Percentiles rank a stretch among this genome's conserved stretches.
phyloP scores from a whole-genome alignment of 1,140 invertebrate genomes.

The Hormaphis cornu region DNA sequence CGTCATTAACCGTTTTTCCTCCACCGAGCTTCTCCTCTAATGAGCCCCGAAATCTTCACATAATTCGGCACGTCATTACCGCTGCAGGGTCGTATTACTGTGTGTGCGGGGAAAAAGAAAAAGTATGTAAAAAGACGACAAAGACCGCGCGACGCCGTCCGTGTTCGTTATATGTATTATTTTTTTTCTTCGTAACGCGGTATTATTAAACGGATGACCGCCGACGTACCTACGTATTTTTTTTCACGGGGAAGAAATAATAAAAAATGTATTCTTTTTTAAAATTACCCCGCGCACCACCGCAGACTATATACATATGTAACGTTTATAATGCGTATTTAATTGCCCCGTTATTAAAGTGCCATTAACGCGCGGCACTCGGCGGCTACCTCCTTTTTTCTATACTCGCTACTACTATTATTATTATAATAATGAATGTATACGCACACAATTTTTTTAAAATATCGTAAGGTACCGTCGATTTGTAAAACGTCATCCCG shows the following conservation, averaged over 20 bases:
- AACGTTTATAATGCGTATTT: conserved; percentile 21
- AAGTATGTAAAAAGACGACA: background rate
- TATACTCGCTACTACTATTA: background rate
- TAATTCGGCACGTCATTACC: conserved; percentile 26
- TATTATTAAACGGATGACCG: no score
- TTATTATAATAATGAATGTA: background rate
- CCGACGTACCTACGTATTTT: no score
- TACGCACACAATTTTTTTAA: background rate
- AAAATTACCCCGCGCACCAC: background rate
- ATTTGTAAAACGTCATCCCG: conserved; percentile 30
- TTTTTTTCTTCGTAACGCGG: no score
- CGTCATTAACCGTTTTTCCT: conserved; percentile 27
- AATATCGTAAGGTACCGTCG: background rate
- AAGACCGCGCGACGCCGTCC: background rate
- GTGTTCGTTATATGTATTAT: no score
- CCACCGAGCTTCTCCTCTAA: conserved; percentile 9
- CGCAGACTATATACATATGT: no score
- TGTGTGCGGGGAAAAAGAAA: no score
- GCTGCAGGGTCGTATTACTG: background rate
- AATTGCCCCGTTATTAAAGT: conserved; percentile 31
- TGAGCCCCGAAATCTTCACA: conserved; percentile 30
- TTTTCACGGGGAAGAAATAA: no score
- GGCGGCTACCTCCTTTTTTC: conserved; percentile 16
- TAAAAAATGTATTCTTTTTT: background rate
- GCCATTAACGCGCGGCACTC: conserved; percentile 15